Evolutionary conservation across 2,888 invertebrate species (phyloP).

Genomic region (Linnaemya tessellans): DNA sequence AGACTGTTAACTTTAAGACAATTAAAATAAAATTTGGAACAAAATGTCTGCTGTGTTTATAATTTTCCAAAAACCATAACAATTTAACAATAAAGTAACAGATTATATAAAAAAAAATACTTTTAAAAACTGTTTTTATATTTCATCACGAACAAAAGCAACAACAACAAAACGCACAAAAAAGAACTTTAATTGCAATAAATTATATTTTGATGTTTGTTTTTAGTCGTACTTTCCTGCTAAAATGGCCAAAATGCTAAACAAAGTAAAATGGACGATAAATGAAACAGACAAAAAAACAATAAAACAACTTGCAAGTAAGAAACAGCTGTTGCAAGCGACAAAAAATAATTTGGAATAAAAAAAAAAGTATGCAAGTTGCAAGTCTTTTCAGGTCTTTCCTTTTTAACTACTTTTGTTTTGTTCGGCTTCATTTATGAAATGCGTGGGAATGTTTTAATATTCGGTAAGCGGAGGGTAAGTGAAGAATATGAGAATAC

Average conservation of each 20-base stretch:
- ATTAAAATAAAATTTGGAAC: slow-evolving; percentile 44
- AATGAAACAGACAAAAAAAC: not conserved
- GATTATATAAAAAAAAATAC: not conserved
- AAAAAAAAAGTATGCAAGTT: slow-evolving; percentile 3
- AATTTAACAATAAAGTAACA: slow-evolving; percentile 1
- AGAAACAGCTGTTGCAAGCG: slow-evolving; percentile 53
- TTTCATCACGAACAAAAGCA: slow-evolving; percentile 9
- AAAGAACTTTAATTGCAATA: slow-evolving; percentile 70
- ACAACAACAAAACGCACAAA: slow-evolving; percentile 33
- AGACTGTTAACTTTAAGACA: slow-evolving; percentile 17
- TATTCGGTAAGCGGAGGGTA: not conserved
- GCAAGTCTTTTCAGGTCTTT: slow-evolving; percentile 46
- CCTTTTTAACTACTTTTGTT: slow-evolving; percentile 33
- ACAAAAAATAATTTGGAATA: not conserved
- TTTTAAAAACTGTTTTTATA: not conserved
- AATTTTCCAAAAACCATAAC: not conserved
- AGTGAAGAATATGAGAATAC: not conserved
- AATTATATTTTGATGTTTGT: slow-evolving; percentile 43
- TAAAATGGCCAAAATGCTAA: slow-evolving; percentile 25
- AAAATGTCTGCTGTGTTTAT: slow-evolving; percentile 8
- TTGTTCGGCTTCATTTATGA: slow-evolving; percentile 60
- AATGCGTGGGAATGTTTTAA: slow-evolving; percentile 70
- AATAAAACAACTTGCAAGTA: not conserved
- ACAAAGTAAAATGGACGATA: slow-evolving; percentile 10
- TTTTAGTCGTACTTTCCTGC: slow-evolving; percentile 10